phyloP scores from a whole-genome alignment of 2,888 invertebrate genomes.

The Amphipyra tragopoginis region DNA sequence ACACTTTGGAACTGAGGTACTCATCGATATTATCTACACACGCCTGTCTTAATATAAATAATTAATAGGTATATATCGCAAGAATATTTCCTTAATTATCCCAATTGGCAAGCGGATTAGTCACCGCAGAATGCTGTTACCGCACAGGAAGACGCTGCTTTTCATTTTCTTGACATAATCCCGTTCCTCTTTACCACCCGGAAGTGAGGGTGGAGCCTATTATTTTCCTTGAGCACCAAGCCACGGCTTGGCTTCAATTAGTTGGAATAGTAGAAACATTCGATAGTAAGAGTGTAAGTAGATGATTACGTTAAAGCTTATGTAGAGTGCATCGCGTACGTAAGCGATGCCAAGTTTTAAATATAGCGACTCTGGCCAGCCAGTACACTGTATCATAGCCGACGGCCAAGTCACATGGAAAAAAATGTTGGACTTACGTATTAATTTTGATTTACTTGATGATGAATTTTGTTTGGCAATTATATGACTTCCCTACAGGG shows the following conservation, averaged over 20 bases:
- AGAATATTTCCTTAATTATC: slow-evolving; percentile 38
- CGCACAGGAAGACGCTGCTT: neutral
- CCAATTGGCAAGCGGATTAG: slow-evolving; percentile 29
- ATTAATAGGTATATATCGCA: no score
- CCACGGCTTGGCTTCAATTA: slow-evolving; percentile 20
- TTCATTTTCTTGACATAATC: neutral
- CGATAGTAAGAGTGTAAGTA: slow-evolving; percentile 62
- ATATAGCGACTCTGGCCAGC: slow-evolving; percentile 72
- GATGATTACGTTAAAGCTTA: slow-evolving; percentile 63
- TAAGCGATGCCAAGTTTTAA: slow-evolving; percentile 79
- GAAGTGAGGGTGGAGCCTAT: slow-evolving; percentile 1
- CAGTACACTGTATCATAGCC: slow-evolving; percentile 69
- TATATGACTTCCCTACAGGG: no score
- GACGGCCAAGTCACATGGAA: slow-evolving; percentile 79
- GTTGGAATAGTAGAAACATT: slow-evolving; percentile 34
- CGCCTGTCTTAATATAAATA: no score
- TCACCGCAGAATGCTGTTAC: neutral
- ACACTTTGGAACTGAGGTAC: no score
- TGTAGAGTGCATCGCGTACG: slow-evolving; percentile 62
- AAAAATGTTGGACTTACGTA: slow-evolving; percentile 51
- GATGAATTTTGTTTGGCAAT: no score
- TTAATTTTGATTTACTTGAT: no score
- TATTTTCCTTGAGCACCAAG: slow-evolving; percentile 2
- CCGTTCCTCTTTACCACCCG: neutral
- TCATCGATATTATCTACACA: no score